Percentiles rank a stretch among this genome's conserved stretches.
Evolutionary conservation across 2,797 vertebrate species (phyloP).

Genomic region (Xenops minutus): DNA sequence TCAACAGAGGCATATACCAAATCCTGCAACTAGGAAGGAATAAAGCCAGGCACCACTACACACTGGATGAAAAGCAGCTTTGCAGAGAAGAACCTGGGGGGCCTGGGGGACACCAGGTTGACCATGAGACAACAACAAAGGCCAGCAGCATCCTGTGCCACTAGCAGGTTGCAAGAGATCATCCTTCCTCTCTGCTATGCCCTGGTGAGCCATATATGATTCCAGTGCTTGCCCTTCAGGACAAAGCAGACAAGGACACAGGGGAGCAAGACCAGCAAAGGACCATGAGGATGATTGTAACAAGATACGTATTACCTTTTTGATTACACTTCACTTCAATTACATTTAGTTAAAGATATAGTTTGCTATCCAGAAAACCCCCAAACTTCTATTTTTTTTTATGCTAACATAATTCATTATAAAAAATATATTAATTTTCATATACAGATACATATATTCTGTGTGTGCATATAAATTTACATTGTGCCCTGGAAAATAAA

Average conservation of each 20-base stretch:
- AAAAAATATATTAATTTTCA: not conserved
- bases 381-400: not conserved
- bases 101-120: not conserved
- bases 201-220: not conserved
- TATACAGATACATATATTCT: not conserved
- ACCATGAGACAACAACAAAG: rapidly evolving
- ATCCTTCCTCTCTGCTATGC: not conserved
- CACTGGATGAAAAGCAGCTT: not conserved
- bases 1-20: not conserved
- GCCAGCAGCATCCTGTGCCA: not conserved
- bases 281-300: not conserved
- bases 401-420: not conserved
- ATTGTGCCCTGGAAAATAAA: not conserved
- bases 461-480: not conserved
- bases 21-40: not conserved
- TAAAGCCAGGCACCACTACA: not conserved
- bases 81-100: not conserved
- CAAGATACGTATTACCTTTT: not conserved
- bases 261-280: not conserved
- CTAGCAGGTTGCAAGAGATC: not conserved
- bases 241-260: not conserved
- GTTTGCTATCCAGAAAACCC: not conserved
- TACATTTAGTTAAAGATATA: not conserved
- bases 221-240: not conserved
- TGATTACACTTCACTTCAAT: not conserved